These are phyloP conservation scores for Clinocottus analis DNA, from an alignment of 2,113 vertebrate genomes.

Conservation along the genomic window DNA sequence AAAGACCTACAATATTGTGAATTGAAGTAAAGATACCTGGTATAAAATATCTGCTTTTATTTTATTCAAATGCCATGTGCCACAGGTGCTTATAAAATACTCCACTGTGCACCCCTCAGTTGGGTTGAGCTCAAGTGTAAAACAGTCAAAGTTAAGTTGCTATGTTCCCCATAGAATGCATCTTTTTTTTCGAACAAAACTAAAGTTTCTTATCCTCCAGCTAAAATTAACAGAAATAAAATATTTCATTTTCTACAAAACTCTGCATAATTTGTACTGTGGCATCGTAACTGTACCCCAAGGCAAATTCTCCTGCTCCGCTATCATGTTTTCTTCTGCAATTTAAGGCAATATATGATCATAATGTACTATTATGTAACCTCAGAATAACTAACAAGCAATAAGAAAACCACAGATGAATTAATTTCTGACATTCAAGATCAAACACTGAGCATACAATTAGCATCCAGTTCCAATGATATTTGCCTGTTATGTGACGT, in stretches of 20 bases:
- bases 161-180: background rate
- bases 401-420: slow-evolving; percentile 3
- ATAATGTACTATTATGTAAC: background rate
- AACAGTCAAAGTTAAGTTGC: background rate
- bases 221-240: background rate
- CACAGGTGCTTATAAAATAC: slow-evolving; percentile 10
- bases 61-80: slow-evolving; percentile 1
- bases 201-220: background rate
- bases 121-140: background rate
- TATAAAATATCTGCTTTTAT: background rate
- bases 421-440: slow-evolving; percentile 35
- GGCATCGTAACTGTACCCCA: background rate
- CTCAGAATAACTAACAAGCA: background rate
- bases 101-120: background rate
- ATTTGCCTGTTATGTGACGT: slow-evolving; percentile 32
- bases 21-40: background rate
- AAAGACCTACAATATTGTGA: background rate
- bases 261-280: background rate
- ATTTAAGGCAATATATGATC: background rate
- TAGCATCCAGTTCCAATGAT: slow-evolving; percentile 29
- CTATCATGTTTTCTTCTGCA: background rate
- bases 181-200: background rate
- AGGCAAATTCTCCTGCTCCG: background rate
- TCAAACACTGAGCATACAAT: slow-evolving; percentile 12
- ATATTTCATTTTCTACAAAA: background rate